Evolutionary conservation across 2,888 invertebrate species (phyloP).

Genomic region (Hipparchia semele): DNA sequence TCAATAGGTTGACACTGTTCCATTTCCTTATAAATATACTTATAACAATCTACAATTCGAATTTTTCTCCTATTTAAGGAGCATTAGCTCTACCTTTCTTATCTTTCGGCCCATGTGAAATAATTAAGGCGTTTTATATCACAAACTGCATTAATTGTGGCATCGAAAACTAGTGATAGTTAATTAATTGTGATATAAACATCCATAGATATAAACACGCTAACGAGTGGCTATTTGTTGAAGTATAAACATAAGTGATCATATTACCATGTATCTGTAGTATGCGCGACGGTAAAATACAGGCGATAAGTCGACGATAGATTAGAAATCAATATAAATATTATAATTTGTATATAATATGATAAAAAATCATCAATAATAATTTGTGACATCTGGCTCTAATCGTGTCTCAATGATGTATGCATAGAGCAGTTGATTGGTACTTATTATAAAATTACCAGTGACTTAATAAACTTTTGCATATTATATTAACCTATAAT

Average conservation of each 20-base stretch:
- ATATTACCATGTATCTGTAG: conserved; percentile 21
- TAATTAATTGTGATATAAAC: background rate
- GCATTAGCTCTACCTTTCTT: background rate
- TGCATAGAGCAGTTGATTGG: background rate
- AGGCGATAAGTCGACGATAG: background rate
- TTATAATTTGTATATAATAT: conserved; percentile 23
- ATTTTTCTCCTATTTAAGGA: no score
- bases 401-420: background rate
- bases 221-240: background rate
- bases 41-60: no score
- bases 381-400: background rate
- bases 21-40: no score
- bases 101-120: background rate
- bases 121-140: background rate
- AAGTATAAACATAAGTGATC: conserved; percentile 22
- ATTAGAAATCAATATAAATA: conserved; percentile 14
- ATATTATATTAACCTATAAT: background rate
- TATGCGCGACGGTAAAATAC: conserved; percentile 8
- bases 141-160: background rate
- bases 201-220: background rate
- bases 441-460: background rate
- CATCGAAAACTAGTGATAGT: background rate
- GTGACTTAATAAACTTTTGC: background rate
- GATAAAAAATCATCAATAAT: conserved; percentile 5
- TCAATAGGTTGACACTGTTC: no score